Percentiles rank a stretch among this genome's conserved stretches.
Evolutionary conservation across 2,888 invertebrate genomes (phyloP).

Genomic region (Rhopalosiphum nymphaeae): DNA sequence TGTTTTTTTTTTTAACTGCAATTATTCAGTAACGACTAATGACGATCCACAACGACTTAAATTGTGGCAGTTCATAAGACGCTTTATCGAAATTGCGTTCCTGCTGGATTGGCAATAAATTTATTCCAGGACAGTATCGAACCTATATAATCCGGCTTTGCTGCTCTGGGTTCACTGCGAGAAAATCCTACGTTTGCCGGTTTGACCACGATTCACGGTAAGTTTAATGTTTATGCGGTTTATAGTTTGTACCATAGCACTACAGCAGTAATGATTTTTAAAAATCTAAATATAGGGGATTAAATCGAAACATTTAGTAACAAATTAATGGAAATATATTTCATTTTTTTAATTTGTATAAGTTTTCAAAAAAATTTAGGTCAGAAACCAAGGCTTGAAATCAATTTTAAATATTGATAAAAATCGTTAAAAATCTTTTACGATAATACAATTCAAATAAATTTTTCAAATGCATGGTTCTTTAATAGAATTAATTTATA

Average conservation of each 20-base stretch:
- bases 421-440: not conserved
- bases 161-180: not conserved
- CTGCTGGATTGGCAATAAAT: not conserved
- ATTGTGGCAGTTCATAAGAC: not conserved
- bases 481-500: not conserved
- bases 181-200: not conserved
- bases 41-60: not conserved
- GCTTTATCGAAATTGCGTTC: constrained; percentile 5
- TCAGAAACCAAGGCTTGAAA: not conserved
- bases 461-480: not conserved
- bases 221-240: constrained; percentile 19
- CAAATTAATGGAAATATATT: not conserved
- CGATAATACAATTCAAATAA: not conserved
- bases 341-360: not conserved
- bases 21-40: not conserved
- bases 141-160: constrained; percentile 30
- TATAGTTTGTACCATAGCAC: not conserved
- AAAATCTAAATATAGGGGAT: not conserved
- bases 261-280: not conserved
- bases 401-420: too few species aligned
- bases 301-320: not conserved
- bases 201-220: not conserved
- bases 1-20: not conserved
- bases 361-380: not conserved
- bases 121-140: not conserved